Percentiles rank a stretch among this genome's conserved stretches.
These are phyloP conservation scores for Ascidia mentula DNA, from an alignment of 23 tunicate species.

Conservation along the genomic window DNA sequence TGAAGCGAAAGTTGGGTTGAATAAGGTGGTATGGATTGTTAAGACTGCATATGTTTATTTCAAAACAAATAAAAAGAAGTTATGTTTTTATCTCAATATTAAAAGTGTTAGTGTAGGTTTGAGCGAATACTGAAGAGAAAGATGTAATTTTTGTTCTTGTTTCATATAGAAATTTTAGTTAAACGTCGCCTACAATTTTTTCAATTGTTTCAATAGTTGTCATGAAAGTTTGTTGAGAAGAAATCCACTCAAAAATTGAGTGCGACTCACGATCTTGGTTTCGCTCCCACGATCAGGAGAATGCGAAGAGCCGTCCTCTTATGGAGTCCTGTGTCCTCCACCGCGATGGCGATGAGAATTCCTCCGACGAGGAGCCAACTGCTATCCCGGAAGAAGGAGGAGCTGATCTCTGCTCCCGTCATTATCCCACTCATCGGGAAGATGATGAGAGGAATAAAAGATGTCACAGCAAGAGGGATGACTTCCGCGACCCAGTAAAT, in stretches of 20 bases:
- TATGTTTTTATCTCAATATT: no score
- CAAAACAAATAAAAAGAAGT: no score
- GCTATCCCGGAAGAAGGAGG: constrained; percentile 65
- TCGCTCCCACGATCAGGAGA: constrained; percentile 61
- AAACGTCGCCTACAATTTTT: no score
- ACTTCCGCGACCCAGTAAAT: constrained; percentile 85
- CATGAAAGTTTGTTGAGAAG: no score
- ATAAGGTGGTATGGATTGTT: no score
- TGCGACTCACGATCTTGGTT: constrained; percentile 59
- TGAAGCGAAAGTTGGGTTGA: no score
- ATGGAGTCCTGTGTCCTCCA: constrained; percentile 66
- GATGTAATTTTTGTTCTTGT: no score
- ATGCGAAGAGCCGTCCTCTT: constrained; percentile 75
- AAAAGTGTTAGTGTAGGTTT: no score
- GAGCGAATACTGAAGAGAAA: no score
- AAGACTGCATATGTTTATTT: no score
- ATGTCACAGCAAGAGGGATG: constrained; percentile 79
- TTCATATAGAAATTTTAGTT: no score
- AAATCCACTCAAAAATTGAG: not conserved
- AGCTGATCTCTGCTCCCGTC: constrained; percentile 50
- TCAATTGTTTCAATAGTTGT: no score
- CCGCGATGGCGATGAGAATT: constrained; percentile 63
- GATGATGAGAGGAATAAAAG: constrained; percentile 70
- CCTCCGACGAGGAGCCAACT: constrained; percentile 80
- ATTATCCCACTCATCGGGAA: constrained; percentile 78